Conservation (phyloP, 2,113 vertebrate genomes). For the Chiloscyllium plagiosum region DNA sequence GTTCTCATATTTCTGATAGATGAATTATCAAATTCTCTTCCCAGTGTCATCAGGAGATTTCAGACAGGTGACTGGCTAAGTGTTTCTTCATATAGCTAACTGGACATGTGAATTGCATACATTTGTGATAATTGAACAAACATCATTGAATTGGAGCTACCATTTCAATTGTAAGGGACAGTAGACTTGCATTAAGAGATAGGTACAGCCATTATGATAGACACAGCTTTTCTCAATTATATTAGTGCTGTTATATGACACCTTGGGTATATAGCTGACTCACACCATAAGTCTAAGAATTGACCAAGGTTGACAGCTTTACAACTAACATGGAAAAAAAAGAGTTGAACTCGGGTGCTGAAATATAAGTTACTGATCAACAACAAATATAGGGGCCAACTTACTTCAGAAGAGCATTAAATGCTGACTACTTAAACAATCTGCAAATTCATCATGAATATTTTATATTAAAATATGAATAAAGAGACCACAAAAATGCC, state of each 20-base stretch:
- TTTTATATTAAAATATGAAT: not conserved
- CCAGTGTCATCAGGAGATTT: not conserved
- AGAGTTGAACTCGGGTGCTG: not conserved
- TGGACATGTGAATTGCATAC: not conserved
- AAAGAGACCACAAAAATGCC: not conserved
- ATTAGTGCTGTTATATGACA: not conserved
- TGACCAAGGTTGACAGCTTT: conserved; percentile 5
- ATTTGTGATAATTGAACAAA: not conserved
- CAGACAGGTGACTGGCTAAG: not conserved
- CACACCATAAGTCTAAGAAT: not conserved
- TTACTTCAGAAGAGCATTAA: not conserved
- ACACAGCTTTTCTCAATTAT: not conserved
- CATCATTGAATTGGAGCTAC: not conserved
- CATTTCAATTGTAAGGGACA: not conserved
- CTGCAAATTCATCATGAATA: not conserved
- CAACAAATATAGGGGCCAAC: not conserved
- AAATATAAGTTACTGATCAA: not conserved
- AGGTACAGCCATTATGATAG: not conserved
- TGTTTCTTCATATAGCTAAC: not conserved
- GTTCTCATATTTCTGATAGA: not conserved
- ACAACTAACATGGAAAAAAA: not conserved
- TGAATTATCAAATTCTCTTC: not conserved
- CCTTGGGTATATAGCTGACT: not conserved
- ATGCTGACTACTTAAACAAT: not conserved
- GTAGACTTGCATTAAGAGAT: not conserved